A percentile compares a stretch with the other conserved stretches of the same genome.
phyloP scores from a whole-genome alignment of 2,888 invertebrate species.

The Stratiomys singularior region DNA sequence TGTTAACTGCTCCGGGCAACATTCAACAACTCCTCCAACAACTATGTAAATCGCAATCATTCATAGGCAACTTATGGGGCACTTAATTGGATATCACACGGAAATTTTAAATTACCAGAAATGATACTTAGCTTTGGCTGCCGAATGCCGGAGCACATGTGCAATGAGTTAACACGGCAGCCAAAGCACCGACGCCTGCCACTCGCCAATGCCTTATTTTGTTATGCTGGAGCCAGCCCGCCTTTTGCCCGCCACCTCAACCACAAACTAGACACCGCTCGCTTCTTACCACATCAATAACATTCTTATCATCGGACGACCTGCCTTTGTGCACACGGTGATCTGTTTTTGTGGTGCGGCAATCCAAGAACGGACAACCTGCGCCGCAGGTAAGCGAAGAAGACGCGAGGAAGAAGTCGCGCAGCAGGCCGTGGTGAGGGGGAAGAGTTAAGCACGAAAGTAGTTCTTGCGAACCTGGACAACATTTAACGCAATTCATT shows the following conservation, averaged over 20 bases:
- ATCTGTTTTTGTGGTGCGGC: not conserved
- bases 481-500: constrained; percentile 45
- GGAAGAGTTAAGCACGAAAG: not conserved
- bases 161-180: constrained; percentile 2
- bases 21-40: not conserved
- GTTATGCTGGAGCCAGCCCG: not conserved
- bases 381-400: not conserved
- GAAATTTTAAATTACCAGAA: not conserved
- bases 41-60: not conserved
- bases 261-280: not conserved
- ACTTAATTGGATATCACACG: constrained; percentile 14
- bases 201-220: not conserved
- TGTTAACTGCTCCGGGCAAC: not conserved
- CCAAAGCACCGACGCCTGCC: not conserved
- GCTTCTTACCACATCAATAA: constrained; percentile 18
- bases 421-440: no score
- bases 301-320: constrained; percentile 17
- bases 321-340: not conserved
- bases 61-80: constrained; percentile 1
- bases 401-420: not conserved
- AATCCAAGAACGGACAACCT: constrained; percentile 6
- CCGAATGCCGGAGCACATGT: no score
- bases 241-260: not conserved
- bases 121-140: not conserved
- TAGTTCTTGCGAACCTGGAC: constrained; percentile 22